Evolutionary conservation across 1,140 invertebrate genomes (phyloP).

Genomic region (Trachymyrmex septentrionalis): DNA sequence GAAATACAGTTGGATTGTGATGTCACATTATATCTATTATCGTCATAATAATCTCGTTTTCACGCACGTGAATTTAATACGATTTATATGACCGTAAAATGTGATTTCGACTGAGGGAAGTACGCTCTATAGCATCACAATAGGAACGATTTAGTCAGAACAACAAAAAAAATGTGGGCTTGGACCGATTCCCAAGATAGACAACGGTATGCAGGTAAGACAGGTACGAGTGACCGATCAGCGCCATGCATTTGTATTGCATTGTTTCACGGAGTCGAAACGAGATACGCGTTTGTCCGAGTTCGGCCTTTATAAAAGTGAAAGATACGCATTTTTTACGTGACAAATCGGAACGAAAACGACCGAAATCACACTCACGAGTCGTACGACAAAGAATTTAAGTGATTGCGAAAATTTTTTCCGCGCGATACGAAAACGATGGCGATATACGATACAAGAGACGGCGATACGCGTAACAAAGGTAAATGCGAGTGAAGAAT

Average conservation of each 20-base stretch:
- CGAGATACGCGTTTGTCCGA: constrained; percentile 67
- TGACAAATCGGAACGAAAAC: constrained; percentile 38
- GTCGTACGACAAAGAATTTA: constrained; percentile 42
- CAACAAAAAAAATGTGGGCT: neutral
- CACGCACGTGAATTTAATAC: neutral
- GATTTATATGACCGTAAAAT: constrained; percentile 31
- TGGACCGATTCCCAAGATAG: constrained; percentile 23
- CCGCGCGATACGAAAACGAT: constrained; percentile 27
- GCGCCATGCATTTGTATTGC: constrained; percentile 74
- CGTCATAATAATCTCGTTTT: constrained; percentile 16
- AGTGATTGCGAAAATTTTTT: constrained; percentile 29
- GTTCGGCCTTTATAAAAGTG: constrained; percentile 33
- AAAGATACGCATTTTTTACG: constrained; percentile 45
- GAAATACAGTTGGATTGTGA: neutral
- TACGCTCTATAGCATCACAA: neutral
- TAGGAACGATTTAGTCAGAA: neutral
- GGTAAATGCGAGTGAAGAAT: neutral
- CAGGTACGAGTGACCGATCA: constrained; percentile 22
- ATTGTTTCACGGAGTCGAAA: constrained; percentile 75
- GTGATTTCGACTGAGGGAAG: neutral
- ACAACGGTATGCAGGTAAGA: constrained; percentile 5
- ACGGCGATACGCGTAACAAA: constrained; percentile 3
- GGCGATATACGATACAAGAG: constrained; percentile 11
- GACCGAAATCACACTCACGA: constrained; percentile 24
- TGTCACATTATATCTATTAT: neutral